A percentile compares a stretch with the other conserved stretches of the same genome.
Evolutionary conservation across 2,888 invertebrate genomes (phyloP).

Genomic region (Xylota segnis): DNA sequence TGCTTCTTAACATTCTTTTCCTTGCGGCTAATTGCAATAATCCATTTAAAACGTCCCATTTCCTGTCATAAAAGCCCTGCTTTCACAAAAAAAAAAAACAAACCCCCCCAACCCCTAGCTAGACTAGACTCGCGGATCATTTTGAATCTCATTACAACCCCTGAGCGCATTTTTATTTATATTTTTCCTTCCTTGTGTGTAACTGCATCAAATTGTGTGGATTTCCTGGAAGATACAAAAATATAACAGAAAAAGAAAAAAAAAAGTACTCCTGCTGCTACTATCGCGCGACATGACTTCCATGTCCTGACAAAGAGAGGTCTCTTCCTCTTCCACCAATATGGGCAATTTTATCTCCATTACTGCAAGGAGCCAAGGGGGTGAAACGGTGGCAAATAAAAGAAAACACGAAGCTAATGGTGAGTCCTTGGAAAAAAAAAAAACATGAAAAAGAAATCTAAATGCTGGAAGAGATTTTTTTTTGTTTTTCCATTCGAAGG

Average conservation of each 20-base stretch:
- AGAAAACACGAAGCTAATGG: constrained; percentile 70
- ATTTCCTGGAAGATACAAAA: constrained; percentile 59
- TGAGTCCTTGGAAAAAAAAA: constrained; percentile 71
- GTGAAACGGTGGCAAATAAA: constrained; percentile 64
- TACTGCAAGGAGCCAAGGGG: constrained; percentile 16
- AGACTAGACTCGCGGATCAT: constrained; percentile 75
- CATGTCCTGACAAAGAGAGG: constrained; percentile 60
- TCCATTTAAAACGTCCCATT: constrained; percentile 83
- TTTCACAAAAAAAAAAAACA: constrained; percentile 53
- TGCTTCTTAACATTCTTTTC: constrained; percentile 68
- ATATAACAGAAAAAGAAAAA: neutral
- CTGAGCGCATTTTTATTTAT: constrained; percentile 69
- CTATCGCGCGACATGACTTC: constrained; percentile 70
- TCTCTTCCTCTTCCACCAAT: constrained; percentile 41
- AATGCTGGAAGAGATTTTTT: constrained; percentile 1
- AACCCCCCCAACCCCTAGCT: constrained; percentile 20
- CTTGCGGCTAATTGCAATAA: constrained; percentile 83
- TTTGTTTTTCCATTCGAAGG: neutral
- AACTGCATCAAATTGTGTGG: constrained; percentile 75
- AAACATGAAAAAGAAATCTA: constrained; percentile 71
- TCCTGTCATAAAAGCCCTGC: constrained; percentile 76
- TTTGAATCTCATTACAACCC: constrained; percentile 77
- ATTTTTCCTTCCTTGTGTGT: constrained; percentile 58
- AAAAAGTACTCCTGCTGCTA: constrained; percentile 3
- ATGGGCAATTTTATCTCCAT: constrained; percentile 74